These are phyloP conservation scores for Junco hyemalis DNA, from an alignment of 2,113 vertebrate species.

Conservation along the genomic window DNA sequence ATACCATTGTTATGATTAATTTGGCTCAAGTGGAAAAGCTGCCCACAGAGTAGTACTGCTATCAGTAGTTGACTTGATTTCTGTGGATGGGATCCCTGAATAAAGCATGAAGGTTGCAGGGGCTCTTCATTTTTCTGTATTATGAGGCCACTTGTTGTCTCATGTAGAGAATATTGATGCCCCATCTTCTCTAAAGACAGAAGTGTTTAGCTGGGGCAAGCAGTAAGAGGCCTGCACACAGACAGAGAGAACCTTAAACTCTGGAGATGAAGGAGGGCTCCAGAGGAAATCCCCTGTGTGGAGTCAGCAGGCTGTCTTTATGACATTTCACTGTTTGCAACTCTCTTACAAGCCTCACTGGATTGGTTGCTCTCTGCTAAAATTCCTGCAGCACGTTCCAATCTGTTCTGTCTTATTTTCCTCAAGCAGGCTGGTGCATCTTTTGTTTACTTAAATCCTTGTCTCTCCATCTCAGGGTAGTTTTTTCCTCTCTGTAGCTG, in stretches of 20 bases:
- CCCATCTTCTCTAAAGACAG: fast-evolving
- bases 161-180: not conserved
- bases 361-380: not conserved
- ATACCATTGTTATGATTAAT: not conserved
- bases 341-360: not conserved
- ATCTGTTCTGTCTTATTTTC: not conserved
- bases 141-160: not conserved
- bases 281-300: not conserved
- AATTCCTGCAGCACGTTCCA: not conserved
- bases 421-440: not conserved
- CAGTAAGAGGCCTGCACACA: not conserved
- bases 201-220: not conserved
- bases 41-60: not conserved
- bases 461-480: not conserved
- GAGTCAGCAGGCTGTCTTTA: not conserved
- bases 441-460: constrained; percentile 28
- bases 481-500: constrained; percentile 42
- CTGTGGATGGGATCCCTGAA: not conserved
- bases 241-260: not conserved
- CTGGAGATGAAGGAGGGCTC: not conserved
- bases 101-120: not conserved
- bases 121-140: not conserved
- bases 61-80: not conserved
- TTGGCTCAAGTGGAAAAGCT: not conserved
- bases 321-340: not conserved